Base-by-base conservation (phyloP, 2,113 vertebrate species). In the Galeopterus variegatus region DNA sequence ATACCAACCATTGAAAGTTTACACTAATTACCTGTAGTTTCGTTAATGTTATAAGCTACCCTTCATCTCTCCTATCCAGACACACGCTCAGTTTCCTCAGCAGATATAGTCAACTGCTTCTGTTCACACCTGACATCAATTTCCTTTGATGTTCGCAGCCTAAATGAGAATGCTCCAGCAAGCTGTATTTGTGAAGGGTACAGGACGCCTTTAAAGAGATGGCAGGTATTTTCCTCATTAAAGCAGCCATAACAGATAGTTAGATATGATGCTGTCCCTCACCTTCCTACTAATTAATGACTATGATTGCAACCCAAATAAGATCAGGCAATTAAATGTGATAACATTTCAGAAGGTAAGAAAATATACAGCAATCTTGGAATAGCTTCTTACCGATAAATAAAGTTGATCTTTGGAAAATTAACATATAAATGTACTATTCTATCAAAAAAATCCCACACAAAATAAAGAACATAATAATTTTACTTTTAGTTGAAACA, bases 291-390 rank as follows among this genome's bases (percentile, higher is more conserved):
- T 99, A 99, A 99, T 99, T 99, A 99, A 99, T 99, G 99, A 99
- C 98, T 99, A 98, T 99, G 98, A 99, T 99, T 99, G 98, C 99
- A 99, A 98, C 99, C 98, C 99, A 99, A 99, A 99, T 99, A 99
- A 99, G 98, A 99, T 99, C 98, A 99, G 98, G 99, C 99, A 99
- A 99, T 99, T 99, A 99, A 99, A 99, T 98, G 98, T 99, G 99
- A 99, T 99, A 99, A 99, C 99, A 99, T 99, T 99, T 99, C 98
- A 99, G 99, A 99, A 98, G 98, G 81, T 58, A 98, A 98, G 98
- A 99, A 99, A 98, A 98, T 97, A 98, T 98, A 98, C 98, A 99
- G 98, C 98, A 97, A 98, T 98, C 98, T 98, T 98, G 88, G 96
- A 98, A 98, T 98, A 98, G 98, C 97, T 99, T 98, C 98, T 98